Evolutionary conservation across 2,888 invertebrate genomes (phyloP).

Genomic region (Dioctria linearis): DNA sequence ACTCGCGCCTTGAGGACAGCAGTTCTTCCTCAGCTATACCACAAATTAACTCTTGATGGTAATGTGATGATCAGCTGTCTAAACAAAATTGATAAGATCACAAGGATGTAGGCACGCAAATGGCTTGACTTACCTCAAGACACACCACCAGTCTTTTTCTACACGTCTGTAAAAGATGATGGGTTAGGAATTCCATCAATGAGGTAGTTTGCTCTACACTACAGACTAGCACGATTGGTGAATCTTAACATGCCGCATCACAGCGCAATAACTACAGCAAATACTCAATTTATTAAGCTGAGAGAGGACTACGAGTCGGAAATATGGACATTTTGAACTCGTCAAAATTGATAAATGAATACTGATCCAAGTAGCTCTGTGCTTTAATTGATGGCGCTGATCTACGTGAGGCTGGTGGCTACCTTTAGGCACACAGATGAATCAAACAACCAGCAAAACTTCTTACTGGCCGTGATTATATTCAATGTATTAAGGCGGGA

Average conservation of each 20-base stretch:
- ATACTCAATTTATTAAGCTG: constrained; percentile 3
- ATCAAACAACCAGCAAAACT: no score
- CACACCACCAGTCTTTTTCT: background rate
- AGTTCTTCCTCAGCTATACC: background rate
- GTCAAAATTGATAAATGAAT: no score
- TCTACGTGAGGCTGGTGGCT: no score
- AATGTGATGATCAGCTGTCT: background rate
- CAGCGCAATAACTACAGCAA: background rate
- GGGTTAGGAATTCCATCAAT: background rate
- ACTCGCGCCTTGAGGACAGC: background rate
- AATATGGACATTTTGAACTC: no score
- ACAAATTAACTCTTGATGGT: background rate
- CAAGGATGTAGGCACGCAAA: background rate
- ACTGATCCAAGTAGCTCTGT: no score
- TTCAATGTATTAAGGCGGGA: no score
- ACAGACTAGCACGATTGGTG: background rate
- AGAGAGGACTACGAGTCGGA: no score
- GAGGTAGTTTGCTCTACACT: background rate
- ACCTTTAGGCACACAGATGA: no score
- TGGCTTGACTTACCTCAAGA: constrained; percentile 7
- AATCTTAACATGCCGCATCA: background rate
- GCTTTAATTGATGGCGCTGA: no score
- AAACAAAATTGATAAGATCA: background rate
- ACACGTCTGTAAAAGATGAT: background rate
- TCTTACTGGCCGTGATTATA: no score